These are phyloP conservation scores for Sminthurides bifidus DNA, from an alignment of 1,140 invertebrate genomes.

Conservation along the genomic window DNA sequence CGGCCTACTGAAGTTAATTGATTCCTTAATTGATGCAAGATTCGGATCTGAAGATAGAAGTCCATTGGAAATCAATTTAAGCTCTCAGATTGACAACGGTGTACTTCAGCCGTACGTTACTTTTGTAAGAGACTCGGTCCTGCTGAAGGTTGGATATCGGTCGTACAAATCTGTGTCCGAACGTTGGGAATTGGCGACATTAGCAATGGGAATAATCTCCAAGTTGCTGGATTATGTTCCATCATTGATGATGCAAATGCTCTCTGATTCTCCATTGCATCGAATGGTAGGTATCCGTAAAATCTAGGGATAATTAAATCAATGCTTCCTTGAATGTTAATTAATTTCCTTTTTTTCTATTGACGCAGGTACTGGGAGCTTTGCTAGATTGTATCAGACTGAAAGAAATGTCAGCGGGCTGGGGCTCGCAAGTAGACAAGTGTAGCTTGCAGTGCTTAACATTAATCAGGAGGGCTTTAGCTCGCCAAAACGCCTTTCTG, in stretches of 20 bases:
- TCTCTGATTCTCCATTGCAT: slow-evolving; percentile 26
- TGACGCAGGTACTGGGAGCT: slow-evolving; percentile 5
- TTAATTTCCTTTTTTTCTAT: too few species aligned
- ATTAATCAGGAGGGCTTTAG: slow-evolving; percentile 15
- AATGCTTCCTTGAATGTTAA: too few species aligned
- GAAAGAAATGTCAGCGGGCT: slow-evolving; percentile 16
- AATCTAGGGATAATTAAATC: too few species aligned
- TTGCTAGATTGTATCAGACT: slow-evolving; percentile 13
- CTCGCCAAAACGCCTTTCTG: slow-evolving; percentile 16
- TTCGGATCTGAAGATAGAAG: slow-evolving; percentile 11
- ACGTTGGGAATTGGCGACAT: slow-evolving; percentile 18
- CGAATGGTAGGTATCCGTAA: slow-evolving; percentile 20
- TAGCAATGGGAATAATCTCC: slow-evolving; percentile 16
- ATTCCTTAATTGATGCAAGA: slow-evolving; percentile 57
- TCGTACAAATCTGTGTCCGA: slow-evolving; percentile 63
- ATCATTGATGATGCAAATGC: slow-evolving; percentile 23
- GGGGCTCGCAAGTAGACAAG: slow-evolving; percentile 13
- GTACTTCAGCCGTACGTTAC: slow-evolving; percentile 75
- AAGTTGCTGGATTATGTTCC: slow-evolving; percentile 23
- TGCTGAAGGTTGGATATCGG: slow-evolving; percentile 62
- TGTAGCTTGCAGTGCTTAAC: slow-evolving; percentile 18
- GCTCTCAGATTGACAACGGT: slow-evolving; percentile 20
- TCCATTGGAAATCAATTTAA: slow-evolving; percentile 7
- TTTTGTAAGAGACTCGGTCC: slow-evolving; percentile 64
- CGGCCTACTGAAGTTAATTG: slow-evolving; percentile 64